phyloP scores from a whole-genome alignment of 2,797 vertebrate species.

The Acomys russatus region DNA sequence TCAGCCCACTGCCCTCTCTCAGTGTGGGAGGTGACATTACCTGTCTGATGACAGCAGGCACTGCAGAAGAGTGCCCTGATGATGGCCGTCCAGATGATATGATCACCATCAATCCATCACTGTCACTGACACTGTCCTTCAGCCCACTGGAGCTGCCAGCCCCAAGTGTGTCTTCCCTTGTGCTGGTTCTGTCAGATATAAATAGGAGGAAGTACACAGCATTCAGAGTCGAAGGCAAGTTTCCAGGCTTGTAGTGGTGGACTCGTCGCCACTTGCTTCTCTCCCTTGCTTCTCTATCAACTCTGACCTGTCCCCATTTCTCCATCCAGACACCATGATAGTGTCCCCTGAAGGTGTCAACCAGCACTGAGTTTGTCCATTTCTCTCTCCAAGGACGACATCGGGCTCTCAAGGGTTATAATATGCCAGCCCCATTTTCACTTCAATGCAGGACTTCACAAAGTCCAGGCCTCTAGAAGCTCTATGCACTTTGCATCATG shows the following conservation, averaged over 20 bases:
- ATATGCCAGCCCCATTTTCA: fast-evolving
- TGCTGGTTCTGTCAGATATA: not conserved
- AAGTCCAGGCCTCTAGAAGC: not conserved
- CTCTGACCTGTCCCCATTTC: not conserved
- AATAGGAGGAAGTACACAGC: not conserved
- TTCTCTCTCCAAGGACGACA: not conserved
- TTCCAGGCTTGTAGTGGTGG: not conserved
- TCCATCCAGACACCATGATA: fast-evolving
- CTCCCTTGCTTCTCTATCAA: not conserved
- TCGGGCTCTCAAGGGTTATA: fast-evolving
- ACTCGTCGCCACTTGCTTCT: no score
- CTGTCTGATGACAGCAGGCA: constrained; percentile 90
- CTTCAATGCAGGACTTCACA: fast-evolving
- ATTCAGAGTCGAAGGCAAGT: not conserved
- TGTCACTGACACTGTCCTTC: constrained; percentile 89
- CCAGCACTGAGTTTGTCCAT: not conserved
- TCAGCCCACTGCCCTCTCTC: constrained; percentile 92
- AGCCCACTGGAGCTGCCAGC: constrained; percentile 75
- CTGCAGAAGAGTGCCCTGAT: constrained; percentile 90
- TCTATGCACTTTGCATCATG: not conserved
- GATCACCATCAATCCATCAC: constrained; percentile 93
- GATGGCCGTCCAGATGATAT: constrained; percentile 91
- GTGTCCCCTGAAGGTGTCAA: not conserved
- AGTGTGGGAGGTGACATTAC: constrained; percentile 91
- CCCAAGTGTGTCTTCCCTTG: constrained; percentile 39